Conservation (phyloP, 2,888 invertebrate species). For the Troilus luridus region DNA sequence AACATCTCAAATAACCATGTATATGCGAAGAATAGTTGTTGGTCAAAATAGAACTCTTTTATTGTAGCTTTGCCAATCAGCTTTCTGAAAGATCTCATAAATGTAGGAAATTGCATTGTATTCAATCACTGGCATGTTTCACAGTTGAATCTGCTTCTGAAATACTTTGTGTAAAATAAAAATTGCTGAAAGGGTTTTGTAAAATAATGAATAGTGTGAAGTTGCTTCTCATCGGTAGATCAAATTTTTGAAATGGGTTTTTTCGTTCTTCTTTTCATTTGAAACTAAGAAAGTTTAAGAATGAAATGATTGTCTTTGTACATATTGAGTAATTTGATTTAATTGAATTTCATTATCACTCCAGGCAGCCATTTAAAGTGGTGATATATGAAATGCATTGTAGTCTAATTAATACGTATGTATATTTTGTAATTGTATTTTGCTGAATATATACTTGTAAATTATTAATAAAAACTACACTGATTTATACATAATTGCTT, state of each 20-base stretch:
- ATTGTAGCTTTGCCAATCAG: constrained; percentile 64
- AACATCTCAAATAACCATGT: constrained; percentile 44
- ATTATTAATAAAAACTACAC: constrained; percentile 58
- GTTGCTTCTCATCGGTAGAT: constrained; percentile 51
- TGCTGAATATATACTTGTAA: constrained; percentile 54
- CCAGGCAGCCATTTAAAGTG: constrained; percentile 68
- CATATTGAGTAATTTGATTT: constrained; percentile 52
- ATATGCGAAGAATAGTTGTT: constrained; percentile 52
- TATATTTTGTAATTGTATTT: constrained; percentile 59
- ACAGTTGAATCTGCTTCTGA: constrained; percentile 58
- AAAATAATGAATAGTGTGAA: constrained; percentile 50
- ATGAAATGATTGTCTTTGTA: constrained; percentile 51
- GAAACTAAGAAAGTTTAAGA: constrained; percentile 47
- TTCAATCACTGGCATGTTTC: constrained; percentile 59
- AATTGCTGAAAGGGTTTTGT: constrained; percentile 53
- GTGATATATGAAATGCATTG: constrained; percentile 55
- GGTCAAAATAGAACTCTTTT: constrained; percentile 61
- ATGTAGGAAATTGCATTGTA: constrained; percentile 58
- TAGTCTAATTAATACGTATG: constrained; percentile 51
- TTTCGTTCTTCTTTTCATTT: background rate
- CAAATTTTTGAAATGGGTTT: background rate
- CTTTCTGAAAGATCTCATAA: constrained; percentile 65
- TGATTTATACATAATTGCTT: constrained; percentile 42
- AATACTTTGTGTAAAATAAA: constrained; percentile 54
- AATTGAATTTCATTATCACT: constrained; percentile 68